Conservation (phyloP, 2,888 invertebrate species). For the Rhagonycha lutea region DNA sequence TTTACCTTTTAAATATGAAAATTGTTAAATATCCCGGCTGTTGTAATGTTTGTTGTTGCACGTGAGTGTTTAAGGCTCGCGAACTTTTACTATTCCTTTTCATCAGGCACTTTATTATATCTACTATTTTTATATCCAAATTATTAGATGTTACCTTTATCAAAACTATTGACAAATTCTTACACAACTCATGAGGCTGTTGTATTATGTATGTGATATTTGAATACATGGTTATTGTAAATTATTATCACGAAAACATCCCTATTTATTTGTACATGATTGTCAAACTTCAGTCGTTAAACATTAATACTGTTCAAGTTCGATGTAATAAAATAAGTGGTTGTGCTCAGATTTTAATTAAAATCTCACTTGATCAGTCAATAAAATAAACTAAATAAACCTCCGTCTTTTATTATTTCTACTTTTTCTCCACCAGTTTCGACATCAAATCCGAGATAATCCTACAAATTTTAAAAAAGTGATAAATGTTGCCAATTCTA, state of each 20-base stretch:
- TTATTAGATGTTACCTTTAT: slow-evolving; percentile 49
- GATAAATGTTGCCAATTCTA: background rate
- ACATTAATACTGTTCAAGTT: slow-evolving; percentile 49
- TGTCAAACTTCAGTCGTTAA: slow-evolving; percentile 47
- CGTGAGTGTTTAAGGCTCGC: slow-evolving; percentile 37
- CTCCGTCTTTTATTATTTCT: slow-evolving; percentile 18
- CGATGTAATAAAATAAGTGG: slow-evolving; percentile 50
- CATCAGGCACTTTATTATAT: slow-evolving; percentile 41
- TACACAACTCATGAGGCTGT: slow-evolving; percentile 53
- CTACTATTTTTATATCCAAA: slow-evolving; percentile 50
- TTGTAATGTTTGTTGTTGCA: slow-evolving; percentile 48
- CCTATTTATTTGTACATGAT: slow-evolving; percentile 52
- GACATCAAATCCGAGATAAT: background rate
- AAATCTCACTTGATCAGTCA: slow-evolving; percentile 46
- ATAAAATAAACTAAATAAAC: slow-evolving; percentile 44
- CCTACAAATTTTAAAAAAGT: background rate
- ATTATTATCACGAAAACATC: slow-evolving; percentile 47
- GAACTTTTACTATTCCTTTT: slow-evolving; percentile 40
- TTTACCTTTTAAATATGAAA: slow-evolving; percentile 36
- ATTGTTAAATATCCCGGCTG: slow-evolving; percentile 51
- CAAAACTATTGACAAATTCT: slow-evolving; percentile 41
- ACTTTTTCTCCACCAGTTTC: background rate
- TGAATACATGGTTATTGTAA: slow-evolving; percentile 54
- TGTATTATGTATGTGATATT: slow-evolving; percentile 58
- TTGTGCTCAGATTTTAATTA: slow-evolving; percentile 47